These are phyloP conservation scores for Tethya wilhelma DNA, from an alignment of 37 sponge, comb jelly and placozoan species.

Conservation along the genomic window DNA sequence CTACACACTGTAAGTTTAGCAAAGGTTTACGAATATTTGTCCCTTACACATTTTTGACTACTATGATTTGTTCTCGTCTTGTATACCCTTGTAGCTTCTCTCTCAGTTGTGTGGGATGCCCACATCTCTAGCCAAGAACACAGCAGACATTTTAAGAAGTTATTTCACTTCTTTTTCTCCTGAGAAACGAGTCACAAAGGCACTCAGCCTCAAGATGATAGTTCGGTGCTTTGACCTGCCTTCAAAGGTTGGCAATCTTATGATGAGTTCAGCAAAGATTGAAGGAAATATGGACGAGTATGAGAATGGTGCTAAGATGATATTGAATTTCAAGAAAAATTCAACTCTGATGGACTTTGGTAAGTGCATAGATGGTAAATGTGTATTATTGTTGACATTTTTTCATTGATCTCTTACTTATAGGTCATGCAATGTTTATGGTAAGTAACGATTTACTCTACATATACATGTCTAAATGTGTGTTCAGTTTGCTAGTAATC, in stretches of 20 bases:
- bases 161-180: conserved; percentile 13
- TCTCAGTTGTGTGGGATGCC: conserved; percentile 27
- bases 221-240: conserved; percentile 28
- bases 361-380: too few relatives aligned
- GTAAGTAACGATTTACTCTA: conserved; percentile 12
- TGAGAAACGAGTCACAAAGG: neutral
- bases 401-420: neutral
- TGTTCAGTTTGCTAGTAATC: too few relatives aligned
- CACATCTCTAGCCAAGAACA: neutral
- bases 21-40: too few relatives aligned
- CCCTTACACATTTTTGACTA: too few relatives aligned
- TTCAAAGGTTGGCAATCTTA: conserved; percentile 14
- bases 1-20: too few relatives aligned
- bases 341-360: conserved; percentile 25
- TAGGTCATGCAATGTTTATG: conserved; percentile 33
- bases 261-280: neutral
- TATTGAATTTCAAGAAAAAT: too few relatives aligned
- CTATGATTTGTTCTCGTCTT: too few relatives aligned
- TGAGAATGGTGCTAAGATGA: too few relatives aligned
- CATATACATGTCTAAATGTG: neutral
- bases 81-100: conserved; percentile 17
- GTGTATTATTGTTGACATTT: neutral
- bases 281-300: too few relatives aligned
- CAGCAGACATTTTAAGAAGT: neutral
- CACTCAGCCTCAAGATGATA: neutral